phyloP scores from a whole-genome alignment of 2,888 invertebrate genomes.

The Lycaena phlaeas region DNA sequence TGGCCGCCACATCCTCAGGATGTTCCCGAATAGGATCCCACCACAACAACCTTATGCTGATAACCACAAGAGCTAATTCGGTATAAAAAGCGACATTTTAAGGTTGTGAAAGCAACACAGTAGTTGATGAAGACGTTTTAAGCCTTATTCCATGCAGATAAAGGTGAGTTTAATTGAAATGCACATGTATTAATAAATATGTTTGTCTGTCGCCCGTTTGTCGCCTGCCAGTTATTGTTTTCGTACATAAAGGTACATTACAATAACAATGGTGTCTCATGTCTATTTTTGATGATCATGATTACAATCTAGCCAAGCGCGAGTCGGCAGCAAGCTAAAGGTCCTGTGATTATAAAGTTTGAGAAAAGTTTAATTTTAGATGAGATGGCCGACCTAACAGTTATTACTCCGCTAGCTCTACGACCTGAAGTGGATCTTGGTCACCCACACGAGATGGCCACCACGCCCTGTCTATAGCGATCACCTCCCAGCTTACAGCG shows the following conservation, averaged over 20 bases:
- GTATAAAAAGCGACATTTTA: neutral
- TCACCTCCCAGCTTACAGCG: too few relatives aligned
- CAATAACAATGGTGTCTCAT: slow-evolving; percentile 18
- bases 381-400: too few relatives aligned
- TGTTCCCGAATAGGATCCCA: slow-evolving; percentile 24
- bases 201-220: slow-evolving; percentile 16
- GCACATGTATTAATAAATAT: slow-evolving; percentile 10
- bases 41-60: slow-evolving; percentile 13
- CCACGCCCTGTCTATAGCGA: too few relatives aligned
- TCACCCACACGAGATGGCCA: too few relatives aligned
- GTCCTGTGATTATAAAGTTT: too few relatives aligned
- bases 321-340: too few relatives aligned
- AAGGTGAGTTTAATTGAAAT: slow-evolving; percentile 14
- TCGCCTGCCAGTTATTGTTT: slow-evolving; percentile 23
- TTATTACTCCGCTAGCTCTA: too few relatives aligned
- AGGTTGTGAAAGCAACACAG: slow-evolving; percentile 10
- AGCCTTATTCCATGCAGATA: slow-evolving; percentile 15
- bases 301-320: neutral
- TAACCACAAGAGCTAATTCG: slow-evolving; percentile 20
- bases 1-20: slow-evolving; percentile 61
- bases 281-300: slow-evolving; percentile 16
- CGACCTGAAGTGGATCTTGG: too few relatives aligned
- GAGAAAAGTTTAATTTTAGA: too few relatives aligned
- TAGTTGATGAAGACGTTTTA: slow-evolving; percentile 1
- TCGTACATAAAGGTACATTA: slow-evolving; percentile 23